Evolutionary conservation across 2,888 invertebrate species (phyloP), one percentile per base, ranked within the genome.

Genomic region (Eucera pruinosa): DNA sequence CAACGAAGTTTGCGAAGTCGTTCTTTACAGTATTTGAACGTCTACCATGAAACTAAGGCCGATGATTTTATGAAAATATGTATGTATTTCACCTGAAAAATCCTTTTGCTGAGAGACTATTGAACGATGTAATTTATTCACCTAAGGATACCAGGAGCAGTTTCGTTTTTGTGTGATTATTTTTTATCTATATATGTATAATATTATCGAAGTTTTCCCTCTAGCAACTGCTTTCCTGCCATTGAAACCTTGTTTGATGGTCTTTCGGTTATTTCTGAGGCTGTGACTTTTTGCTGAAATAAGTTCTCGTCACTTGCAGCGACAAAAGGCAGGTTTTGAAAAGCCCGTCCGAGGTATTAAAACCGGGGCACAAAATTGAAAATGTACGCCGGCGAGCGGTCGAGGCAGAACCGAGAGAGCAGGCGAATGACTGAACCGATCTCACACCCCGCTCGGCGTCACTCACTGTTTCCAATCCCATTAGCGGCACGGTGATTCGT

Each of bases 381-480:
- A 83, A 83, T 81, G 84, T 84, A 75, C 78, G 78, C 69, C 50
- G 39, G 45, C 48, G 73, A 57, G 58, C 61, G 60, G 68, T 36
- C 54, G 69, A 48, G 52, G 72, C 65, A 74, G 71, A 71, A 54
- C 68, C 69, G 64, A 60, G 78, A 64, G 74, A 66, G 81, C 66
- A 55, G 80, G 69, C 78, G 72, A 75, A 73, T 80, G 82, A 71
- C 71, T 62, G 64, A 82, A 78, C 81, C 84, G 75, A 75, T 78
- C 75, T 81, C 85, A 62, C 77, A 80, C 78, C 79, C 81, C 67
- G 66, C 79, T 78, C 72, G 76, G 71, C 81, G 84, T 80, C 85
- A 83, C 81, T 81, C 81, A 78, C 81, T 81, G 79, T 75, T 81
- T 81, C 84, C 88, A 88, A 88, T 88, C 84, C 87, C 86, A 88